phyloP scores from a whole-genome alignment of 2,113 vertebrate species.

The Ochotona princeps region DNA sequence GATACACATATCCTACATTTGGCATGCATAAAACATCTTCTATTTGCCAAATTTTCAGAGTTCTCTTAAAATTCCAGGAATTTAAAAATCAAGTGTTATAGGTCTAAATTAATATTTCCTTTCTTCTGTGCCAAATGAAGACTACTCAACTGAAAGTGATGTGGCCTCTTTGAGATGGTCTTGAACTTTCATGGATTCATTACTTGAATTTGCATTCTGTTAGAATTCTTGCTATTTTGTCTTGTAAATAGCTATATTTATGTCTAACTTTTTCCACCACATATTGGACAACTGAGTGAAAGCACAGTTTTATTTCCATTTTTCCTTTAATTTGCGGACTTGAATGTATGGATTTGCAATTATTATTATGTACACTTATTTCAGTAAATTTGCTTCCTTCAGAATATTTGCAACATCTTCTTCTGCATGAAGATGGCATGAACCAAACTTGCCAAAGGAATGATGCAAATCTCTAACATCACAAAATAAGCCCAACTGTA shows the following conservation, averaged over 20 bases:
- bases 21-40: background rate
- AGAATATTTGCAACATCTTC: conserved; percentile 20
- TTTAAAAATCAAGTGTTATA: background rate
- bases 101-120: background rate
- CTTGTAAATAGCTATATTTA: background rate
- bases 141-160: background rate
- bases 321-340: background rate
- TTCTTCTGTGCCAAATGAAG: background rate
- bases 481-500: background rate
- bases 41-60: background rate
- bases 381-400: background rate
- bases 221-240: background rate
- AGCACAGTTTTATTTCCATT: background rate
- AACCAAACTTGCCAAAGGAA: background rate
- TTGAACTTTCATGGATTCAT: background rate
- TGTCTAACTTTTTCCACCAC: background rate
- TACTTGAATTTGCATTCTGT: background rate
- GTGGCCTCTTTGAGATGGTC: background rate
- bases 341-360: too few species aligned
- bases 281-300: background rate
- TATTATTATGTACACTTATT: background rate
- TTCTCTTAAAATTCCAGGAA: background rate
- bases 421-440: background rate
- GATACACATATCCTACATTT: background rate
- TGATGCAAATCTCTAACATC: background rate